phyloP scores from a whole-genome alignment of 2,888 invertebrate genomes.

The Pantelozetes paolii region DNA sequence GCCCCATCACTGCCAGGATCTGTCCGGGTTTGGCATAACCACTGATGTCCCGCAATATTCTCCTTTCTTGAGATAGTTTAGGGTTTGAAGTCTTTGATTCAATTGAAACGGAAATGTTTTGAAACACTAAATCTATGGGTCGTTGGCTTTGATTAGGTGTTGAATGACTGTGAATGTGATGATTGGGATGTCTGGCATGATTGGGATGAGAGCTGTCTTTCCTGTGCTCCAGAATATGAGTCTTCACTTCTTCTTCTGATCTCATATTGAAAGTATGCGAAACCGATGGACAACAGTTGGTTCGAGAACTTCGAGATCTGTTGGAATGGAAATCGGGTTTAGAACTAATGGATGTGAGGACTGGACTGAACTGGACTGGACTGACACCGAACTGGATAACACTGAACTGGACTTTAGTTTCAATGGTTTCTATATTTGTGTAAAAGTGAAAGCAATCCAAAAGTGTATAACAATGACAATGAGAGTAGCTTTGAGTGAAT shows the following conservation, averaged over 20 bases:
- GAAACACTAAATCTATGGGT: slow-evolving; percentile 48
- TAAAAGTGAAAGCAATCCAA: slow-evolving; percentile 4
- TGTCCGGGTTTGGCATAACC: slow-evolving; percentile 71
- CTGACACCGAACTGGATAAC: background rate
- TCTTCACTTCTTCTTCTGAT: slow-evolving; percentile 6
- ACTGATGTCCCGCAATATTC: slow-evolving; percentile 66
- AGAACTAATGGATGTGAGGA: background rate
- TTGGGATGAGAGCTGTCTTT: background rate
- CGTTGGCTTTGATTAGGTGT: slow-evolving; percentile 40
- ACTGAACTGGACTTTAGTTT: slow-evolving; percentile 28
- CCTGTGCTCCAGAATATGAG: background rate
- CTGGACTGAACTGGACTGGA: background rate
- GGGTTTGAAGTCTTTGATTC: slow-evolving; percentile 46
- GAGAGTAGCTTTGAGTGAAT: background rate
- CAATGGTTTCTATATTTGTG: slow-evolving; percentile 23
- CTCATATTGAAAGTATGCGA: background rate
- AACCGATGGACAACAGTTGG: background rate
- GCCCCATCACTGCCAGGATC: slow-evolving; percentile 58
- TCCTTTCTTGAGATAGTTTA: background rate
- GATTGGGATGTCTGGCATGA: background rate
- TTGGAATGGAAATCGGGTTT: background rate
- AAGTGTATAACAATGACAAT: slow-evolving; percentile 24
- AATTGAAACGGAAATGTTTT: slow-evolving; percentile 51
- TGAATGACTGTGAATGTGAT: slow-evolving; percentile 34
- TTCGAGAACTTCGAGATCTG: background rate